Evolutionary conservation across 2,113 vertebrate genomes (phyloP).

Genomic region (Daboia siamensis): DNA sequence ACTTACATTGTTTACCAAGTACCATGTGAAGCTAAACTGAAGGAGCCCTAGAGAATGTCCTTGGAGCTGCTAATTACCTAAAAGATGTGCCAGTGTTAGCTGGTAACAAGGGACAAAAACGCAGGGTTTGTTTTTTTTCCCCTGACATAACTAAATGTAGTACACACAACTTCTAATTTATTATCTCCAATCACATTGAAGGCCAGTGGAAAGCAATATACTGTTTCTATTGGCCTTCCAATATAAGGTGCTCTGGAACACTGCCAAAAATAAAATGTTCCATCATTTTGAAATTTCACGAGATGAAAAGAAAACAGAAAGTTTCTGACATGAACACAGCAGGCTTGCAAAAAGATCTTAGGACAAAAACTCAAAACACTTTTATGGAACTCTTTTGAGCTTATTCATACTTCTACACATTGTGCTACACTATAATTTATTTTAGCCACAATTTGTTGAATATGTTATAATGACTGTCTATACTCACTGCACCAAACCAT

Average conservation of each 20-base stretch:
- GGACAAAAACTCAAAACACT: neutral
- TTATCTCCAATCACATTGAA: neutral
- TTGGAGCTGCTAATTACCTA: neutral
- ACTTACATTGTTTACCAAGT: slow-evolving; percentile 14
- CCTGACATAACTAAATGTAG: neutral
- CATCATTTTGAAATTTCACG: neutral
- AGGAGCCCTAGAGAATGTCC: neutral
- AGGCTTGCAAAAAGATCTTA: neutral
- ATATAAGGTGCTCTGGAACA: neutral
- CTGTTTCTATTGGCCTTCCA: neutral
- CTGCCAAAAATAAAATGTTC: neutral
- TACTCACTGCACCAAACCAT: neutral
- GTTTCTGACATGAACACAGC: neutral
- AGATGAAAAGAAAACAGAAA: neutral
- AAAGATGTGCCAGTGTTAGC: slow-evolving; percentile 27
- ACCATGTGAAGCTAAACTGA: neutral
- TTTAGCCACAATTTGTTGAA: neutral
- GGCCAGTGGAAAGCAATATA: neutral
- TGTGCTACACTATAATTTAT: neutral
- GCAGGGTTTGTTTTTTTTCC: neutral
- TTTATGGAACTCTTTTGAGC: neutral
- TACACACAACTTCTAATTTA: neutral
- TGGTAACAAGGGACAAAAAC: neutral
- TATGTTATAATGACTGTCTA: neutral
- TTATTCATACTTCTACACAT: neutral